These are phyloP conservation scores for Musca vetustissima DNA, from an alignment of 1,140 invertebrate species.

Conservation along the genomic window DNA sequence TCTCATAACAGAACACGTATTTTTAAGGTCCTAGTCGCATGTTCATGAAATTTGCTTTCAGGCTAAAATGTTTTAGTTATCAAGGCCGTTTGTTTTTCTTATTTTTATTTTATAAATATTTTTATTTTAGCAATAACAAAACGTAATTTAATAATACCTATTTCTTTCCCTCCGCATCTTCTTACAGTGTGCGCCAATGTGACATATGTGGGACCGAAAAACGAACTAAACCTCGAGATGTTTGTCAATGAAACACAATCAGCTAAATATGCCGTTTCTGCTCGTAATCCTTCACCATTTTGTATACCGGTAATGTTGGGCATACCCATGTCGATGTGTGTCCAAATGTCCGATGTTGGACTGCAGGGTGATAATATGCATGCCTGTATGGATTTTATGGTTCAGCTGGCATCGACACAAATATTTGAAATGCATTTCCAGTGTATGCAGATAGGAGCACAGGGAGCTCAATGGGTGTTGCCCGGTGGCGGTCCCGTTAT, in stretches of 20 bases:
- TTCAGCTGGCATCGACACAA: slow-evolving; percentile 46
- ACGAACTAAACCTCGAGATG: slow-evolving; percentile 46
- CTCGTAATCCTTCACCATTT: slow-evolving; percentile 45
- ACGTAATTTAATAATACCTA: too few species aligned
- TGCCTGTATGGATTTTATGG: slow-evolving; percentile 53
- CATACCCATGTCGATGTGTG: slow-evolving; percentile 51
- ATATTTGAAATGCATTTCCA: slow-evolving; percentile 54
- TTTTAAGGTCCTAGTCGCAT: too few species aligned
- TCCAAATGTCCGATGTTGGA: slow-evolving; percentile 45
- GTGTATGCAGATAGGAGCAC: slow-evolving; percentile 47
- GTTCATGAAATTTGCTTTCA: too few species aligned
- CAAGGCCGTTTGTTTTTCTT: too few species aligned
- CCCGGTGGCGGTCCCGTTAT: slow-evolving; percentile 43
- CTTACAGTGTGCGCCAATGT: slow-evolving; percentile 49
- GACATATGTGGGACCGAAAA: slow-evolving; percentile 41
- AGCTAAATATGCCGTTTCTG: slow-evolving; percentile 45
- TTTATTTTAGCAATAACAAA: too few species aligned
- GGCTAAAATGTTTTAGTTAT: too few species aligned
- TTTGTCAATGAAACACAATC: slow-evolving; percentile 41
- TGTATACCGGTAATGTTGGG: slow-evolving; percentile 53
- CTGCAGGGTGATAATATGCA: slow-evolving; percentile 40
- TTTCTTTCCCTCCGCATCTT: too few species aligned
- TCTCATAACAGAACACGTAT: too few species aligned
- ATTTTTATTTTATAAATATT: too few species aligned
- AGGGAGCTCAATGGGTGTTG: slow-evolving; percentile 44